Base-by-base conservation (phyloP, 2,113 vertebrate genomes). In the Sturnus vulgaris region DNA sequence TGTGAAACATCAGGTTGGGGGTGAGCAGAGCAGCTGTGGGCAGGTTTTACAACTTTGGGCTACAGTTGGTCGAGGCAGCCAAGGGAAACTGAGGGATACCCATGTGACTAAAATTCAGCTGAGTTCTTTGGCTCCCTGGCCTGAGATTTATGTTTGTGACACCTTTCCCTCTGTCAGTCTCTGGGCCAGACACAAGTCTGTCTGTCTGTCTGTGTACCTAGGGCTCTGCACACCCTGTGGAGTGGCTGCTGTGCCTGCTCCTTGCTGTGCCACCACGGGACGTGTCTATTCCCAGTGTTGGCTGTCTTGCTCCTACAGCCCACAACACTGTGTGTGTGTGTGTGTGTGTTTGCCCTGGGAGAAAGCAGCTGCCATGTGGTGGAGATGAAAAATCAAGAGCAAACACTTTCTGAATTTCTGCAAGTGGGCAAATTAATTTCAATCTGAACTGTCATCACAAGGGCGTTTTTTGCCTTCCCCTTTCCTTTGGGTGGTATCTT, bases 381-480 rank as follows among this genome's bases (percentile, higher is more conserved):
- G n/a, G 86, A 53, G 57, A 78, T 93, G 86, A 93, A 95, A 93
- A 88, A 79, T 82, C 92, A 88, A 84, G 61, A 93, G 90, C 90
- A 96, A 96, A 96, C 83, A 93, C 88, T 93, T 86, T 66, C 53
- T 88, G 93, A 92, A 89, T 96, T 96, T 96, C 90, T 86, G 76
- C 95, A 96, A 97, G 93, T 93, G 92, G 90, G 76, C 72, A 92
- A 84, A 96, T 96, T 93, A 97, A 95, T 97, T 95, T 96, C 82
- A 84, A 7, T 95, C 92, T 78, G 56, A 95, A 86, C 90, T 96
- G 96, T 96, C 96, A 96, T 92, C 95, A 65, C 88, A 42, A 59
- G 72, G 61, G 53, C 31, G 40, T 68, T 94, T 96, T 92, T 95
- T 96, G 52, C 15, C 72, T 94, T 88, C 33, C 68, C 56, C 49